Evolutionary conservation across 30 jellyfish, hydroid and myxozoan species (phyloP), one percentile per base, ranked within the genome.

Genomic region (Aurelia aurita): DNA sequence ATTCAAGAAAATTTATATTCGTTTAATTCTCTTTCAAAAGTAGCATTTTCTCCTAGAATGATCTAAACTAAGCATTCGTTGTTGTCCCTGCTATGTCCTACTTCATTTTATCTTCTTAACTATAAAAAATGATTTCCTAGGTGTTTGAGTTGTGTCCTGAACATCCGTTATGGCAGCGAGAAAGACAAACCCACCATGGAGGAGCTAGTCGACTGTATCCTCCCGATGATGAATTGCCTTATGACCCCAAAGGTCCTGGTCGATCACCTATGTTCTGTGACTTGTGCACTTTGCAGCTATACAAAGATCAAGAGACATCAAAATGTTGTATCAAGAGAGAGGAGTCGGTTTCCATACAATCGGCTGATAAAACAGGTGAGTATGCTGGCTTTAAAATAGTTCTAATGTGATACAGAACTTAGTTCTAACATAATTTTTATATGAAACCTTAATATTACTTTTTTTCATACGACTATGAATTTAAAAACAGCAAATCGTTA

Each of bases 141-240:
- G 97, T 93, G 25, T 77, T 93, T 51, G 90, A 27, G 26, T 87
- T 93, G 35, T 93, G 98, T 46, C 97, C 97, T 14, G 79, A 64
- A 15, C 97, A 87, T 87, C 98, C 98, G 3, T 55, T 93, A 55
- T 93, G 98, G 98, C 88, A 79, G 58, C 79, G 98, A 66, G 98
- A 93, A 75, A 63, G 98, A 49, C 94, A 76, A 82, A 27, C 69
- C n/a, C 95, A 87, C 63, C 98, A 87, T 58, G 97, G 98, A 47
- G 98, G 98, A 46, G 98, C 98, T 8, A 58, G 66, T 26, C 89
- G 98, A 9, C 78, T 78, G 8, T 91, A 91, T 80, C 97, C 97
- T 20, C 90, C 88, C 12, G 94, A 86, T 26, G 97, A 86, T 28
- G 95, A 80, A 49, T 64, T 46, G 58, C 95, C 92, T 18, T 91